Conservation (phyloP, 2,113 vertebrate genomes). For the human region GRCh38 chr11:72635001-72635500, state of each 20-base stretch:
- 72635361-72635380: constrained; percentile 74
- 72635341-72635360: constrained; percentile 76
- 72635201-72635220: background rate
- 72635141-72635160: background rate
- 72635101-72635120: background rate
- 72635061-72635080: background rate
- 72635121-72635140: background rate
- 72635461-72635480: constrained; percentile 61
- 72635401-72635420: constrained; percentile 79
- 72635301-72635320: background rate
- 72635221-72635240: background rate
- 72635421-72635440: constrained; percentile 74
- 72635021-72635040: background rate
- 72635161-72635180: background rate
- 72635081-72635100: background rate
- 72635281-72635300: background rate
- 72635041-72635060: constrained; percentile 24
- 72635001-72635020: background rate
- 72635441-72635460: constrained; percentile 71
- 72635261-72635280: background rate
- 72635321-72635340: constrained; percentile 67
- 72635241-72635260: background rate
- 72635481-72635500: constrained; percentile 46
- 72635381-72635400: constrained; percentile 75
- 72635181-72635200: background rate